phyloP scores from a whole-genome alignment of 2,113 vertebrate species.

The Rhea pennata region DNA sequence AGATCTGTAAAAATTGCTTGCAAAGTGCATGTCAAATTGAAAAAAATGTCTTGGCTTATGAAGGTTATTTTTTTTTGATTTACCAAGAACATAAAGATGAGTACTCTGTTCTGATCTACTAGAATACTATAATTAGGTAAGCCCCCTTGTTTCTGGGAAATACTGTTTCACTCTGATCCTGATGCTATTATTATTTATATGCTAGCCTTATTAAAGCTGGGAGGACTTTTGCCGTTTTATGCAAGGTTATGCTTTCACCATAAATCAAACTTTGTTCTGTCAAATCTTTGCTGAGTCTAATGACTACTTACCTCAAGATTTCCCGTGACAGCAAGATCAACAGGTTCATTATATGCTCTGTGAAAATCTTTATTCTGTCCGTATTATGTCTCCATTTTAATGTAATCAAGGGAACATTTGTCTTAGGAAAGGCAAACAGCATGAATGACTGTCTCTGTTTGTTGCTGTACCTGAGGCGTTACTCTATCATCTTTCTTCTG shows the following conservation, averaged over 20 bases:
- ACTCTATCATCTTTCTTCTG: background rate
- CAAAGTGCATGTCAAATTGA: background rate
- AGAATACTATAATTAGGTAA: background rate
- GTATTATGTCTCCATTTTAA: constrained; percentile 10
- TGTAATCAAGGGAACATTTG: background rate
- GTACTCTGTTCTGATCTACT: background rate
- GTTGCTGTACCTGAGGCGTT: background rate
- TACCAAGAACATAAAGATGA: background rate
- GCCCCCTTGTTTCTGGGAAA: background rate
- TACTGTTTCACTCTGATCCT: background rate
- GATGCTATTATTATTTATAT: background rate
- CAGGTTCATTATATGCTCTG: constrained; percentile 7
- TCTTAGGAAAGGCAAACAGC: background rate
- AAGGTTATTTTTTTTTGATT: background rate
- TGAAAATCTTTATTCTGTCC: constrained; percentile 13
- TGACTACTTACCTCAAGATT: constrained; percentile 25
- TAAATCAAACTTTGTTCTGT: background rate
- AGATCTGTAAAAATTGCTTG: background rate
- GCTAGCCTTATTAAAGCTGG: background rate
- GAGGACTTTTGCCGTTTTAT: background rate
- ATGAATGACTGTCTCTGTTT: background rate
- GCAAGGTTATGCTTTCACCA: background rate
- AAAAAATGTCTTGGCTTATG: background rate
- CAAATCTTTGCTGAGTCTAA: constrained; percentile 26
- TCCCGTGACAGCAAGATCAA: constrained; percentile 22